These are phyloP conservation scores for Drosophila persimilis DNA, from an alignment of 1,140 invertebrate genomes.

Conservation along the genomic window DNA sequence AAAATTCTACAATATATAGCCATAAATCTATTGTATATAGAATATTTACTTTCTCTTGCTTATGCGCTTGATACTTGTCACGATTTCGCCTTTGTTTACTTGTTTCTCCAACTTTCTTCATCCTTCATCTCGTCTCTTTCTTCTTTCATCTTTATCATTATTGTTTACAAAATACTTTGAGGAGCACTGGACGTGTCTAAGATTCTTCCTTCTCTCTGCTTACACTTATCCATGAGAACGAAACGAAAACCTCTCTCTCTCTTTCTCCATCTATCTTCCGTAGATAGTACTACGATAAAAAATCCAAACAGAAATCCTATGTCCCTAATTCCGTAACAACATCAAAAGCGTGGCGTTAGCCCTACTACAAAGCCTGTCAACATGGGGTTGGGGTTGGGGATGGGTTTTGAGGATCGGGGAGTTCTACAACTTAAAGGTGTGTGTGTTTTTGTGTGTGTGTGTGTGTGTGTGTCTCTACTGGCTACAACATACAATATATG, in stretches of 20 bases:
- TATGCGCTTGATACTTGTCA: constrained; percentile 34
- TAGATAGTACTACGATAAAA: too few species aligned
- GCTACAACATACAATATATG: constrained; percentile 23
- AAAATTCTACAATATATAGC: constrained; percentile 54
- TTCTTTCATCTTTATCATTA: constrained; percentile 64
- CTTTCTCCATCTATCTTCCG: neutral
- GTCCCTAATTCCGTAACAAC: constrained; percentile 15
- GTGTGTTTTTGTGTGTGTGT: too few species aligned
- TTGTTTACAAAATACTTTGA: constrained; percentile 83
- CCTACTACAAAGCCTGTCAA: constrained; percentile 36
- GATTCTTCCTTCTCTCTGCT: constrained; percentile 55
- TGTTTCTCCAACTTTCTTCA: neutral
- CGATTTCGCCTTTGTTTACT: constrained; percentile 21
- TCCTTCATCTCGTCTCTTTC: too few species aligned
- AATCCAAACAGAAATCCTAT: neutral
- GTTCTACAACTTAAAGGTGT: constrained; percentile 59
- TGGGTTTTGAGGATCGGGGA: constrained; percentile 1
- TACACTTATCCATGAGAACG: constrained; percentile 63
- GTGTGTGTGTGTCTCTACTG: too few species aligned
- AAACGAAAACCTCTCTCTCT: constrained; percentile 20
- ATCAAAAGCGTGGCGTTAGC: constrained; percentile 30
- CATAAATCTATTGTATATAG: constrained; percentile 42
- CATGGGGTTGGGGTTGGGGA: neutral
- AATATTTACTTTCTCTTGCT: constrained; percentile 35
- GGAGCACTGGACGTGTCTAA: constrained; percentile 82